Evolutionary conservation across 2,888 invertebrate genomes (phyloP), one percentile per base, ranked within the genome.

Genomic region (Sclerodermus sp.): DNA sequence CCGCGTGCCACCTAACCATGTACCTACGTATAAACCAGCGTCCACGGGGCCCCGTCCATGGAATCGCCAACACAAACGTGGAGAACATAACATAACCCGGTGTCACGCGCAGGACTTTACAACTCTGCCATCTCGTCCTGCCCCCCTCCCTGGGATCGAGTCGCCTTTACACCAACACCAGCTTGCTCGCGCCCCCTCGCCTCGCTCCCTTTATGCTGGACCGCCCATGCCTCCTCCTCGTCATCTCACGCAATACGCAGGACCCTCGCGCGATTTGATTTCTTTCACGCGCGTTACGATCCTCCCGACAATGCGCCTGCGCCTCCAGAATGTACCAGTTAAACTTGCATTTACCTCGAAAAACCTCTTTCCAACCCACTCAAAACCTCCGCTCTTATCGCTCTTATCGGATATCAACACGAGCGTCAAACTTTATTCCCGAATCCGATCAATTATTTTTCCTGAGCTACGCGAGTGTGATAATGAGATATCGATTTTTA

Each of bases 91-190:
- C 73, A 70, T 71, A 73, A 70, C 72, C 69, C 65, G 66, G 66
- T 74, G 75, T 77, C 76, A 75, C 75, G 73, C 73, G 74, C 74
- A 73, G 71, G 67, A 73, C 75, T 76, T 77, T 75, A 77, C 75
- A 74, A 73, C 75, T 76, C 71, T 68, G 65, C 70, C 74, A 72
- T 74, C 73, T 71, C 70, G 68, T 70, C 67, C 64, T 68, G 57
- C 61, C 45, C 49, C 57, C 62, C 56, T 12, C 34, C 4, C 3
- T 12, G n/a, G 34, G 34, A 34, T 23, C 23, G 23, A 8, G 23
- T 23, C 23, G 8, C 23, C 42, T 18, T 42, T 16, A 13, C 12
- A 34, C n/a, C 34, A 14, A 4, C 34, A 34, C 34, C 30, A 36
- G 44, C 44, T 45, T 44, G 17, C 42, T 41, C 45, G 49, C 43